These are phyloP conservation scores for Polypterus senegalus DNA, from an alignment of 2,113 vertebrate species.

Conservation along the genomic window DNA sequence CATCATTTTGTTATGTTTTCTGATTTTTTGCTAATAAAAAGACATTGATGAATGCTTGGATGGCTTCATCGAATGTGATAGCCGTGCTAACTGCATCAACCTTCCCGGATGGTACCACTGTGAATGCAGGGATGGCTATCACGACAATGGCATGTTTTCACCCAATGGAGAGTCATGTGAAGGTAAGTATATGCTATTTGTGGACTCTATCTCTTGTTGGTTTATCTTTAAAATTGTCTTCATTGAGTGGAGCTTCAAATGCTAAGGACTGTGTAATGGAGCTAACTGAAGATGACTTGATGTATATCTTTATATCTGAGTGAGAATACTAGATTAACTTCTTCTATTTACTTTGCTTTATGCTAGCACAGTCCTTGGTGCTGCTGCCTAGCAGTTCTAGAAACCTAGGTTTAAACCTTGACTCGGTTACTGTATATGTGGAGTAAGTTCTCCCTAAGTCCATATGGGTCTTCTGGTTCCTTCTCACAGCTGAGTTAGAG, in stretches of 20 bases:
- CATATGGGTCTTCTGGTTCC: too few relatives aligned
- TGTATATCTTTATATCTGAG: too few relatives aligned
- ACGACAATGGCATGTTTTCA: conserved; percentile 93
- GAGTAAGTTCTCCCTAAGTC: too few relatives aligned
- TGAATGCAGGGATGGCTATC: conserved; percentile 92
- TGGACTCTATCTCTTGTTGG: not conserved
- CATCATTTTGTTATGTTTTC: conserved; percentile 17
- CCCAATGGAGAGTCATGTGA: conserved; percentile 85
- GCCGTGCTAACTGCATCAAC: conserved; percentile 87
- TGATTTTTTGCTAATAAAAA: conserved; percentile 34
- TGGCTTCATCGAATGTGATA: conserved; percentile 89
- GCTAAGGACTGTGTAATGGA: not conserved
- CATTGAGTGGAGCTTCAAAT: not conserved
- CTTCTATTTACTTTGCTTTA: too few relatives aligned
- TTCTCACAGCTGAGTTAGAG: too few relatives aligned
- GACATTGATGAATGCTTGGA: conserved; percentile 93
- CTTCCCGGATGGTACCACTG: conserved; percentile 98
- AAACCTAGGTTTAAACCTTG: too few relatives aligned
- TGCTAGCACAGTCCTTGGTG: too few relatives aligned
- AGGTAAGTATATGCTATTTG: conserved; percentile 54
- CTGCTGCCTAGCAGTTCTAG: too few relatives aligned
- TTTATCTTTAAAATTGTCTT: not conserved
- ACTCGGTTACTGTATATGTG: too few relatives aligned
- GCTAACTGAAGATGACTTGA: not conserved
- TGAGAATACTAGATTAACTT: too few relatives aligned